Percentiles rank a stretch among this genome's conserved stretches.
Evolutionary conservation across 1,140 invertebrate species (phyloP).

Genomic region (Venustaconcha ellipsiformis): DNA sequence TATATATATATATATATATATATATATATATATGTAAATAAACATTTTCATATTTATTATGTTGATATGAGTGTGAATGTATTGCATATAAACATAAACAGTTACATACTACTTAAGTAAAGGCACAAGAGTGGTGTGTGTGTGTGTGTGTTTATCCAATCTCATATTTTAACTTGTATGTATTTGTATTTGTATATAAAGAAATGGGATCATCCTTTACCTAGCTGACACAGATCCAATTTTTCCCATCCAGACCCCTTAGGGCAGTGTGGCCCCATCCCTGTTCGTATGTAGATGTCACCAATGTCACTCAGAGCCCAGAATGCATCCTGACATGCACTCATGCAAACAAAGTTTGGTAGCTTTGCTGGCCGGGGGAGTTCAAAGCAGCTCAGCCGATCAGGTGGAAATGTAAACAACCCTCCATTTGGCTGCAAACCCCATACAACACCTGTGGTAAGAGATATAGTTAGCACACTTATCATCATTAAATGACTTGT

Average conservation of each 20-base stretch:
- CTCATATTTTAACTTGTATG: background rate
- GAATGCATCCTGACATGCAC: conserved; percentile 65
- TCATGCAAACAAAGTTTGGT: conserved; percentile 57
- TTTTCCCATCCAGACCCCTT: conserved; percentile 68
- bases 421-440: conserved; percentile 66
- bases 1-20: too few relatives aligned
- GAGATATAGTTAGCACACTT: background rate
- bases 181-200: background rate
- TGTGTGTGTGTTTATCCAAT: background rate
- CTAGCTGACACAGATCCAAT: conserved; percentile 70
- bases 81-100: background rate
- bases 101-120: background rate
- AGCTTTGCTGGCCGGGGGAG: conserved; percentile 24
- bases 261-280: conserved; percentile 63
- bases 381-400: conserved; percentile 38
- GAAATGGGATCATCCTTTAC: conserved; percentile 45
- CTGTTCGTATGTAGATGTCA: conserved; percentile 69
- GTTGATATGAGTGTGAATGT: background rate
- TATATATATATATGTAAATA: background rate
- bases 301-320: conserved; percentile 71
- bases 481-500: background rate
- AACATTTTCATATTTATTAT: background rate
- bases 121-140: background rate
- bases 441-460: conserved; percentile 67
- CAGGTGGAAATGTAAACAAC: conserved; percentile 64